phyloP scores from a whole-genome alignment of 1,140 invertebrate genomes.

The Eriosoma lanigerum region DNA sequence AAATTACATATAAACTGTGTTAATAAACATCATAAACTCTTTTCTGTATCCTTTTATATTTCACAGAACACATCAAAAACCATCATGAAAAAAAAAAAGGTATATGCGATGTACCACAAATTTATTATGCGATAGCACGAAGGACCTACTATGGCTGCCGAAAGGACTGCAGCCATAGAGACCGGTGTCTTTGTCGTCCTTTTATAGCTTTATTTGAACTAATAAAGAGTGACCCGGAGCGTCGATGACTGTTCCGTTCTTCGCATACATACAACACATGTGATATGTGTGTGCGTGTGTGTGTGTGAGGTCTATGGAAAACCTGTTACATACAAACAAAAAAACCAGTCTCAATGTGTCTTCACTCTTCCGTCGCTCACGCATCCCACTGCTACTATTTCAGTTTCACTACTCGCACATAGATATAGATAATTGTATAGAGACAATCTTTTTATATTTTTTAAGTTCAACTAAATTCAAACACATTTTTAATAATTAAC shows the following conservation, averaged over 20 bases:
- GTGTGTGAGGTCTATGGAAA: slow-evolving; percentile 30
- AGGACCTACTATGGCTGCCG: slow-evolving; percentile 25
- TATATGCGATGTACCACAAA: slow-evolving; percentile 10
- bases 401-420: no score
- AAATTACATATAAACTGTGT: no score
- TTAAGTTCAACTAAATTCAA: slow-evolving; percentile 1
- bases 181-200: slow-evolving; percentile 41
- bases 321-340: slow-evolving; percentile 45
- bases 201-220: slow-evolving; percentile 50
- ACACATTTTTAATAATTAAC: slow-evolving; percentile 10
- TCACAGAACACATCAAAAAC: neutral
- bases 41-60: neutral
- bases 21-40: slow-evolving; percentile 19
- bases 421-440: no score
- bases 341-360: slow-evolving; percentile 46
- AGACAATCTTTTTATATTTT: neutral
- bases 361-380: slow-evolving; percentile 7
- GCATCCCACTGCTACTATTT: slow-evolving; percentile 7
- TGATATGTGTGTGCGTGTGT: neutral
- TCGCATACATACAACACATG: neutral
- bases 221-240: slow-evolving; percentile 16
- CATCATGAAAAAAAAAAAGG: slow-evolving; percentile 12
- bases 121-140: slow-evolving; percentile 38
- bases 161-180: slow-evolving; percentile 25
- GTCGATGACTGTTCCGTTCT: slow-evolving; percentile 31